These are phyloP conservation scores for Leptosomus discolor DNA, from an alignment of 2,113 vertebrate genomes.

Conservation along the genomic window DNA sequence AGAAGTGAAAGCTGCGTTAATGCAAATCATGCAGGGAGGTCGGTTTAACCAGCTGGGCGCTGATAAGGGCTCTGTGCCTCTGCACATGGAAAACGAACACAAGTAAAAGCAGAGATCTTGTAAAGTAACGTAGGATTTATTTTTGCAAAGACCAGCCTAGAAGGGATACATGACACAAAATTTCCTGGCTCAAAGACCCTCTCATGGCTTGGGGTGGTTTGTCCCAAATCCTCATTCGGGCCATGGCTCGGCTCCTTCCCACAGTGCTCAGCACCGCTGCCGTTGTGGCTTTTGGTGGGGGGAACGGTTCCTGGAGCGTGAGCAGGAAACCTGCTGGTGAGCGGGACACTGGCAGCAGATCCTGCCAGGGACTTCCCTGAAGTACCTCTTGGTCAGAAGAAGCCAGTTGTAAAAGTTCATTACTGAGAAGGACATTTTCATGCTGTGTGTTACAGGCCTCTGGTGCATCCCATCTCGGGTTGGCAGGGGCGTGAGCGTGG, in stretches of 20 bases:
- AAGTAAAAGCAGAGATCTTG: background rate
- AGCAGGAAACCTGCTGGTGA: background rate
- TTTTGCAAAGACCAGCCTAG: background rate
- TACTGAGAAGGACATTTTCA: background rate
- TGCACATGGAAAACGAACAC: background rate
- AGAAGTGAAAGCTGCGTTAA: background rate
- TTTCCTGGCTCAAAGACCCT: background rate
- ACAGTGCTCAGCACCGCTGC: rapidly evolving
- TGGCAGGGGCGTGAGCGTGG: background rate
- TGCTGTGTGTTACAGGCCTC: background rate
- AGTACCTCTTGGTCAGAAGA: background rate
- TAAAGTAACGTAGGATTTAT: background rate
- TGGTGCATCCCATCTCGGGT: background rate
- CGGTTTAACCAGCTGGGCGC: background rate
- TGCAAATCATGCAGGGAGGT: conserved; percentile 1
- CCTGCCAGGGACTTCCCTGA: background rate
- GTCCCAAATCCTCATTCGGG: background rate
- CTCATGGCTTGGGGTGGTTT: background rate
- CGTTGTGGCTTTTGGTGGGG: background rate
- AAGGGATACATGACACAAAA: background rate
- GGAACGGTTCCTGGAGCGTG: background rate
- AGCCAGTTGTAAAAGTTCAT: background rate
- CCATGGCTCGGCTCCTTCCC: rapidly evolving
- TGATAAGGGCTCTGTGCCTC: background rate
- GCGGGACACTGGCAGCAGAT: background rate